Conservation (phyloP, 1,140 invertebrate genomes). For the Aphelinus atriplicis region DNA sequence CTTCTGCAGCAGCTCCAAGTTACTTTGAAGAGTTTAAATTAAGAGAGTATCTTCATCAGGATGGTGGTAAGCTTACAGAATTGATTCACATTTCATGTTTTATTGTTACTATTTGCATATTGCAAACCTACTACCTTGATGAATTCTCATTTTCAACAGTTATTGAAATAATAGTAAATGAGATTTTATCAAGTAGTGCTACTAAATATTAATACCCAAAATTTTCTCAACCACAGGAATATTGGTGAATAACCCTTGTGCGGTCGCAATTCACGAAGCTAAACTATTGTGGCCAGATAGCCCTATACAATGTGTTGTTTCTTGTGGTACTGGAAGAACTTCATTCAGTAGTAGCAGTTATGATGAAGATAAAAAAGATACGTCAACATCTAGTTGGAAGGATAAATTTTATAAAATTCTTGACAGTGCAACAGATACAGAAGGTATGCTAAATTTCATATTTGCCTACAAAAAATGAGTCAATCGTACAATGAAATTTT, state of each 20-base stretch:
- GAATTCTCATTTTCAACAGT: not conserved
- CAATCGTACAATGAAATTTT: slow-evolving; percentile 27
- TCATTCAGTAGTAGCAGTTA: slow-evolving; percentile 60
- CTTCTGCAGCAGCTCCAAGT: slow-evolving; percentile 91
- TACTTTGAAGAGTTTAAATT: slow-evolving; percentile 90
- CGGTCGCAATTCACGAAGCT: slow-evolving; percentile 89
- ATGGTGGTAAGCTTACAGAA: slow-evolving; percentile 60
- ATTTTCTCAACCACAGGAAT: slow-evolving; percentile 79
- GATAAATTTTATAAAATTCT: slow-evolving; percentile 86
- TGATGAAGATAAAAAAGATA: slow-evolving; percentile 50
- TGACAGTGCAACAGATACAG: slow-evolving; percentile 90
- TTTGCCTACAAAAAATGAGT: slow-evolving; percentile 19
- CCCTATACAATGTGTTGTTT: slow-evolving; percentile 85
- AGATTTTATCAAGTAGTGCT: not conserved
- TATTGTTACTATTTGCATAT: too few relatives aligned
- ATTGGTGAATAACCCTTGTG: slow-evolving; percentile 90
- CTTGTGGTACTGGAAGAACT: slow-evolving; percentile 84
- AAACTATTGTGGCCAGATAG: slow-evolving; percentile 85
- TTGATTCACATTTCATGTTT: not conserved
- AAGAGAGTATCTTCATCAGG: slow-evolving; percentile 82
- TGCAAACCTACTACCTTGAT: too few relatives aligned
- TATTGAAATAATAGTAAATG: not conserved
- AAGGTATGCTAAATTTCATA: slow-evolving; percentile 69
- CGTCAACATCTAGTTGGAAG: slow-evolving; percentile 73
- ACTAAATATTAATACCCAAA: not conserved